phyloP scores from a whole-genome alignment of 2,888 invertebrate species.

The Ormyrus thymus region DNA sequence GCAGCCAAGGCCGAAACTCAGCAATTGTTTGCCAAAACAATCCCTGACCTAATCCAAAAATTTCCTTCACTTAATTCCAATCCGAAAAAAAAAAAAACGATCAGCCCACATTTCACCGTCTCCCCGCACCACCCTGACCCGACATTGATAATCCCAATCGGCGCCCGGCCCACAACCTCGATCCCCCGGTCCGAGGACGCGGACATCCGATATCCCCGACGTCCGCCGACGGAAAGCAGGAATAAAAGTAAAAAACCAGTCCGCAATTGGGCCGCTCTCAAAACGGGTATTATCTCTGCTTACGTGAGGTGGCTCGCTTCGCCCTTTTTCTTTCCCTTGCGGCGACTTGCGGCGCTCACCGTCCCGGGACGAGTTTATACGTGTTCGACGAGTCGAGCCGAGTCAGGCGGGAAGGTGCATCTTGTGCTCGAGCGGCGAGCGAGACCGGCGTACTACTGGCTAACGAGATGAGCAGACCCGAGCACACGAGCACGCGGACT shows the following conservation, averaged over 20 bases:
- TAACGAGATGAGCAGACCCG: conserved; percentile 68
- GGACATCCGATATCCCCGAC: not conserved
- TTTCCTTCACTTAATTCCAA: no score
- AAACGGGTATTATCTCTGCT: not conserved
- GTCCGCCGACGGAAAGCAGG: not conserved
- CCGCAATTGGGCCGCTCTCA: not conserved
- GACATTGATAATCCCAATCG: no score
- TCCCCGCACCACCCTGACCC: no score
- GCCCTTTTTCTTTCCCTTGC: no score
- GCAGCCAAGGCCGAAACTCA: not conserved
- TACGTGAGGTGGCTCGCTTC: no score
- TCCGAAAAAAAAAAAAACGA: no score
- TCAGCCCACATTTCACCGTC: no score
- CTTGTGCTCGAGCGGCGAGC: conserved; percentile 1
- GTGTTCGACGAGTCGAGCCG: no score
- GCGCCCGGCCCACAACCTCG: no score
- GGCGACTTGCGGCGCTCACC: no score
- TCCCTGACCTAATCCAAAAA: not conserved
- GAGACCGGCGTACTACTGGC: conserved; percentile 54
- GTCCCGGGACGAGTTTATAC: no score
- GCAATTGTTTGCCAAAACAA: not conserved
- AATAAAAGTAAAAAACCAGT: conserved; percentile 1
- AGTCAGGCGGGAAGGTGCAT: conserved; percentile 31
- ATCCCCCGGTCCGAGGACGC: no score
- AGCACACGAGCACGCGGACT: conserved; percentile 58